Conservation (phyloP, 2,113 vertebrate species). For the Carassius auratus region DNA sequence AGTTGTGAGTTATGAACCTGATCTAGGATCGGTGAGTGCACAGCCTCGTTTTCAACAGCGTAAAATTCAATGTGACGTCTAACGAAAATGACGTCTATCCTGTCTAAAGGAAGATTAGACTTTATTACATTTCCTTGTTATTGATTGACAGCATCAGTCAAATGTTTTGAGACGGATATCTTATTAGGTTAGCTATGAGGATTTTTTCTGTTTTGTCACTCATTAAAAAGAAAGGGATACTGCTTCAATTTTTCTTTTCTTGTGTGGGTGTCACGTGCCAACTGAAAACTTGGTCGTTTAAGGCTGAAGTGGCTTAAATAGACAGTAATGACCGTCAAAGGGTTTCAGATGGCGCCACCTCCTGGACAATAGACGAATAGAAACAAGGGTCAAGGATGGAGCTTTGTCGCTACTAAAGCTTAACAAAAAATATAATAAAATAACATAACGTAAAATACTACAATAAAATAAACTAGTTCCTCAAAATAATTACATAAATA, state of each 20-base stretch:
- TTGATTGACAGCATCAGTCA: too few species aligned
- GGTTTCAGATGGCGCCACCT: slow-evolving; percentile 5
- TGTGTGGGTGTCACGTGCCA: not conserved
- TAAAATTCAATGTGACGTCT: too few species aligned
- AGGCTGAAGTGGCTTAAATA: not conserved
- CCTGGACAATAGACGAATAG: not conserved
- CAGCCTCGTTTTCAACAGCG: too few species aligned
- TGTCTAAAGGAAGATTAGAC: too few species aligned
- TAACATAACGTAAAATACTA: not conserved
- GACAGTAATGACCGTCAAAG: not conserved
- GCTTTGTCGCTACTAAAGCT: not conserved
- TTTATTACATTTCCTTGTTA: too few species aligned
- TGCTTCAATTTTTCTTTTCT: not conserved
- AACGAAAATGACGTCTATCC: too few species aligned
- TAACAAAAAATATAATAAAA: too few species aligned
- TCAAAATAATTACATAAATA: not conserved
- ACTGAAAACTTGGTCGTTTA: not conserved
- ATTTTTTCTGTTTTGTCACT: not conserved
- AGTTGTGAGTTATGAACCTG: too few species aligned
- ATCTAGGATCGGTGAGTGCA: too few species aligned
- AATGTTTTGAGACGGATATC: too few species aligned
- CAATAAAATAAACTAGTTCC: too few species aligned
- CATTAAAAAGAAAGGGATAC: not conserved
- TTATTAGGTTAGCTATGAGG: not conserved
- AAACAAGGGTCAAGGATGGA: not conserved